Percentiles rank a stretch among this genome's conserved stretches.
These are phyloP conservation scores for Drosophila kanapiae DNA, from an alignment of 1,140 invertebrate species.

Conservation along the genomic window DNA sequence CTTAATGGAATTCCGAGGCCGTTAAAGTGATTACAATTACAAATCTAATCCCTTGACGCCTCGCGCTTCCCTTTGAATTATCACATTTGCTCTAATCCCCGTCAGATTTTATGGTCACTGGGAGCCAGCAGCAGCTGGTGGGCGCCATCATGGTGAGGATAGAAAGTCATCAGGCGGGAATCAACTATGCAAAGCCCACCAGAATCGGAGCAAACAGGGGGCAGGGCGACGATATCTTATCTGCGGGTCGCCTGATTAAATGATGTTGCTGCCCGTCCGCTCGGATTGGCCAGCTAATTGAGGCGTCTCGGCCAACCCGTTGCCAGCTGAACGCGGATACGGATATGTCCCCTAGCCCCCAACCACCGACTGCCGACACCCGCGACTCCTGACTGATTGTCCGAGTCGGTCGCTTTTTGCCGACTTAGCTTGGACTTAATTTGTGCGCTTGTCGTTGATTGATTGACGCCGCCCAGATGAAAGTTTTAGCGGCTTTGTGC, in stretches of 20 bases:
- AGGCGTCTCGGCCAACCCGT: slow-evolving; percentile 40
- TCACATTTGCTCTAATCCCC: slow-evolving; percentile 17
- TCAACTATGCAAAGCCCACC: slow-evolving; percentile 40
- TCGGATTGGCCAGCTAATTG: slow-evolving; percentile 70
- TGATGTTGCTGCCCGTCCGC: slow-evolving; percentile 58
- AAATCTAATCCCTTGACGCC: slow-evolving; percentile 4
- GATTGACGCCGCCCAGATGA: slow-evolving; percentile 74
- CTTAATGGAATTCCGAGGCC: neutral
- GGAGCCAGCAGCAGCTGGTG: slow-evolving; percentile 20
- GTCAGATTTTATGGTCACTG: slow-evolving; percentile 22
- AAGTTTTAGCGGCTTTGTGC: slow-evolving; percentile 76
- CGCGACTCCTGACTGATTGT: slow-evolving; percentile 66
- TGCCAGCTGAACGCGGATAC: slow-evolving; percentile 15
- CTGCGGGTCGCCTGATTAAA: slow-evolving; percentile 55
- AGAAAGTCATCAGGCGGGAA: slow-evolving; percentile 16
- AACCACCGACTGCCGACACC: slow-evolving; percentile 10
- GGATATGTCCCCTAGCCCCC: slow-evolving; percentile 20
- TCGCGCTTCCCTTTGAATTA: slow-evolving; percentile 1
- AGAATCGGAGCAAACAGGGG: neutral
- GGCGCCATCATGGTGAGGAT: slow-evolving; percentile 21
- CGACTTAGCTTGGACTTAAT: slow-evolving; percentile 70
- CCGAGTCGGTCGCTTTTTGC: slow-evolving; percentile 50
- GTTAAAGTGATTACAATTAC: neutral
- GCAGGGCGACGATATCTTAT: slow-evolving; percentile 55
- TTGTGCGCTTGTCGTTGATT: slow-evolving; percentile 80